Base-by-base conservation (phyloP, 1,140 invertebrate species). In the Scaptomyza montana region DNA sequence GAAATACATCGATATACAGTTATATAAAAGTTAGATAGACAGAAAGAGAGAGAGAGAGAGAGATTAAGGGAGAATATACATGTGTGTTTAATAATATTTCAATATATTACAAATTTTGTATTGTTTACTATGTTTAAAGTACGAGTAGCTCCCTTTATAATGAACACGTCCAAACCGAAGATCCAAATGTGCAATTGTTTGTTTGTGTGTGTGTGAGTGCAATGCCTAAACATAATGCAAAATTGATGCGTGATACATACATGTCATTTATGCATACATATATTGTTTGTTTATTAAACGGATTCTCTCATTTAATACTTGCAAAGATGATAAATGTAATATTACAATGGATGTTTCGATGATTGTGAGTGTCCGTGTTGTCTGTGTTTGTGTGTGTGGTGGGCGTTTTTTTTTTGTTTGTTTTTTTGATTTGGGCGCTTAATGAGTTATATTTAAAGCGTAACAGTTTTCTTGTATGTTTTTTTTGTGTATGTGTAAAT, bases 391-490 rank as follows among this genome's bases (percentile, higher is more conserved):
- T 50, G 36, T 53, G 60, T 33, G 55, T 36, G 8, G 33, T 36
- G 33, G 8, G 33, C 33, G 33, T 36, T 36, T 36, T 36, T 36
- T 36, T 9, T 36, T 30, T 56, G 28, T 75, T 59, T 21, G 16
- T 16, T 45, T 41, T 16, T 61, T 49, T 54, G 59, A 63, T 53
- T 61, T 56, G 68, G 72, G 68, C 69, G 65, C 63, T 66, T 63
- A 65, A 53, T 70, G 71, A 70, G 57, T 81, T 78, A 41, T 72
- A 73, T 81, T 78, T 87, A 61, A 87, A 87, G 82, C 82, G 82
- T 87, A 89, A 87, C 84, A 89, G 85, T 87, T 87, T 89, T 87
- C 79, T 89, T 84, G 84, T 78, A 64, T 86, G 75, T 89, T 73
- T 75, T 75, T 76, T 75, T 46, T 73, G 54, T 76, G 33, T 71